Evolutionary conservation across 2,888 invertebrate species (phyloP), one percentile per base, ranked within the genome.

Genomic region (Lasioglossum zephyrum): DNA sequence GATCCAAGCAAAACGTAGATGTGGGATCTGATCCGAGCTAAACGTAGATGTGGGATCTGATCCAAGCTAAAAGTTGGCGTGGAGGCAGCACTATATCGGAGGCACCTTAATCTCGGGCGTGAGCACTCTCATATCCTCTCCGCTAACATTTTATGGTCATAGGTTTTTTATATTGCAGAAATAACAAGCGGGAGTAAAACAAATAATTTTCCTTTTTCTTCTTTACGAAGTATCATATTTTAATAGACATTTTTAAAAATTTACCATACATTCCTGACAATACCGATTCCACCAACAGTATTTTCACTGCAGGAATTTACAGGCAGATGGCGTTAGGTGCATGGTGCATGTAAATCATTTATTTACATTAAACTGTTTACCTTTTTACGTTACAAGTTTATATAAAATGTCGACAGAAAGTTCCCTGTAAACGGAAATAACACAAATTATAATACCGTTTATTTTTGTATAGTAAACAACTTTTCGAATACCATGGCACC

Each of bases 271-370:
- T 18, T 44, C 13, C 1, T 13, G 39, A 18, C 6, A 22, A 22
- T 69, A 18, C 11, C 49, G 49, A 18, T 63, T 31, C n/a, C 9
- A 66, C 22, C 63, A 6, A 18, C n/a, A 31, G 13, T 18, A 22
- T 36, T 18, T 57, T 60, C 39, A 16, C 47, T 79, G 9, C 13
- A 18, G 0, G 26, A 36, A n/a, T 0, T 16, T 13, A 39, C 53
- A 22, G 11, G 11, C n/a, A 85, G 85, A 77, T 85, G 80, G 79
- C 84, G 80, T 77, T 63, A 77, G 11, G 13, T 31, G 60, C 36
- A 66, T 39, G 49, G 53, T 69, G 4, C 36, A 60, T 22, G 41
- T 18, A 26, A 76, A 79, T 44, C n/a, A 22, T 66, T 4, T 44
- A 80, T 73, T 53, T 53, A n/a, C 16, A 36, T 66, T 41, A 11